phyloP scores from a whole-genome alignment of 2,888 invertebrate genomes.

The Troides aeacus region DNA sequence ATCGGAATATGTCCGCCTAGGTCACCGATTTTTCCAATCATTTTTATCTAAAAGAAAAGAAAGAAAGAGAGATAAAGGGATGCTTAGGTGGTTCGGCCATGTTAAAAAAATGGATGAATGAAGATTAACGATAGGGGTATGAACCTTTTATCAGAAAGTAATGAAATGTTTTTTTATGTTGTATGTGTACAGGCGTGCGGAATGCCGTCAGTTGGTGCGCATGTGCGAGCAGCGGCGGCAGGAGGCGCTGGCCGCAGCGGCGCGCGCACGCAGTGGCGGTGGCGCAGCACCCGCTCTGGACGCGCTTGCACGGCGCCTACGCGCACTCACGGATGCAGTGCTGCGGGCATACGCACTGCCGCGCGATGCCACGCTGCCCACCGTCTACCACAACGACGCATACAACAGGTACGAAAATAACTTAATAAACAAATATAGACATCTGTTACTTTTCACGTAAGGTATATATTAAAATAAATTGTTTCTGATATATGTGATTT shows the following conservation, averaged over 20 bases:
- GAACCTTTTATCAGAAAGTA: background rate
- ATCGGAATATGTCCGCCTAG: no score
- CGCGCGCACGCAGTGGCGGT: conserved; percentile 78
- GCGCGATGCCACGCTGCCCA: conserved; percentile 87
- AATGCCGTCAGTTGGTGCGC: conserved; percentile 88
- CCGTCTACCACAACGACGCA: conserved; percentile 89
- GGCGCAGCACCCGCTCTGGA: conserved; percentile 79
- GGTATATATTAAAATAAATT: no score
- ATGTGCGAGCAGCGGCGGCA: conserved; percentile 89
- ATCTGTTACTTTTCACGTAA: background rate
- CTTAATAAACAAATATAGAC: background rate
- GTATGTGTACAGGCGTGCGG: conserved; percentile 81
- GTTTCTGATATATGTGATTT: no score
- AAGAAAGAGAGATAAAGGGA: no score
- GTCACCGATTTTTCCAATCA: no score
- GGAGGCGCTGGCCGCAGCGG: conserved; percentile 77
- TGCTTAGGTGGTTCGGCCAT: no score
- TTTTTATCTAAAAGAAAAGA: no score
- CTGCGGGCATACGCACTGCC: conserved; percentile 87
- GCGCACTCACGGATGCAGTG: conserved; percentile 85
- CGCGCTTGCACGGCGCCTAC: conserved; percentile 84
- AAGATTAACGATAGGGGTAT: no score
- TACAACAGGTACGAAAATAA: conserved; percentile 68
- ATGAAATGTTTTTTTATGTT: background rate
- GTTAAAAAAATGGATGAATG: no score